Evolutionary conservation across 2,888 invertebrate species (phyloP), one percentile per base, ranked within the genome.

Genomic region (Stegophylla sp.): DNA sequence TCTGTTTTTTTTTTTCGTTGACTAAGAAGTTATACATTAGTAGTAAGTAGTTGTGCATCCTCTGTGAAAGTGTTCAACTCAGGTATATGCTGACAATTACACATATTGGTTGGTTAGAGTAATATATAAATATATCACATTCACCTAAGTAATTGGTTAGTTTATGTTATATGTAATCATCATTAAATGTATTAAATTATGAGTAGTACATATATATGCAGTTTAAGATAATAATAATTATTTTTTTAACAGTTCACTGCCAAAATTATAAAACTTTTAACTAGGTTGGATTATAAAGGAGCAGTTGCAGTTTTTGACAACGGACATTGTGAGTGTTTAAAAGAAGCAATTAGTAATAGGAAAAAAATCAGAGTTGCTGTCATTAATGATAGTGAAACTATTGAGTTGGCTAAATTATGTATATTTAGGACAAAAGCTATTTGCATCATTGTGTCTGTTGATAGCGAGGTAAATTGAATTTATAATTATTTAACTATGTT

Each of bases 291-390:
- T 13, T 79, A 71, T 51, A 69, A 63, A n/a, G 69, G 61, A 69
- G 51, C 61, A 56, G 48, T 79, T 23, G 79, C 61, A 3, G 79
- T 79, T 71, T 79, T 79, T 71, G 79, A 79, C 51, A 79, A 79
- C 51, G 79, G 79, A 34, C 3, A 71, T 79, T 79, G 79, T 51
- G 79, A 79, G 41, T 71, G 61, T 59, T 79, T 79, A 71, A 71
- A 79, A 23, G 71, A 79, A 34, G 79, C 79, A 41, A 79, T 79
- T 63, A 23, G 79, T 20, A 71, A 61, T 1, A 61, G 79, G 9
- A 79, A 79, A 79, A 79, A 79, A 61, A 7, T 13, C 4, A 48
- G 69, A 51, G 48, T 9, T 61, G 28, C 71, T 63, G 34, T 79
- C 5, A 71, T 79, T 51, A 61, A 71, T 23, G 51, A 71, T 34